phyloP scores from a whole-genome alignment of 2,113 vertebrate species.

The Perca flavescens region DNA sequence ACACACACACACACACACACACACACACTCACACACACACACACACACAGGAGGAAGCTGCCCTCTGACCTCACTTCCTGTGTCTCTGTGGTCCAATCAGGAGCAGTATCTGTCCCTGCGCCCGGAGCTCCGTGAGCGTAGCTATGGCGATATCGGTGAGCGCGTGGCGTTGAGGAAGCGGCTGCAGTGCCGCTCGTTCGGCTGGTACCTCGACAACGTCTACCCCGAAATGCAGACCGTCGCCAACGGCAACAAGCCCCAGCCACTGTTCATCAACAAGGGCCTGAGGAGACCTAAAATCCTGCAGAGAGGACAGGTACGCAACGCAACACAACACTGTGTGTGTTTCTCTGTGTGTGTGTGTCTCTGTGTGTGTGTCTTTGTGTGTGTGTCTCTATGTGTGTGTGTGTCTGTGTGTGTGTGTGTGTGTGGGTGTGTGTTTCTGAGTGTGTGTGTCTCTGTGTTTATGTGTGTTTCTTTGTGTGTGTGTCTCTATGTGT shows the following conservation, averaged over 20 bases:
- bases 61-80: conserved; percentile 12
- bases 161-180: conserved; percentile 88
- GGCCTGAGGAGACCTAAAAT: conserved; percentile 90
- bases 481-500: too few species aligned
- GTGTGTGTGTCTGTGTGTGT: too few species aligned
- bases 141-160: conserved; percentile 91
- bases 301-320: conserved; percentile 93
- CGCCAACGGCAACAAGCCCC: conserved; percentile 88
- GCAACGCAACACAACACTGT: background rate
- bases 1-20: background rate
- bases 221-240: conserved; percentile 96
- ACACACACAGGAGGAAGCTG: background rate
- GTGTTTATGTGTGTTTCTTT: too few species aligned
- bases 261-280: conserved; percentile 90
- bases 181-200: conserved; percentile 91
- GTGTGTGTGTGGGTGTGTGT: too few species aligned
- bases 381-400: too few species aligned
- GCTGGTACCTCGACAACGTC: conserved; percentile 95
- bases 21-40: conserved; percentile 9
- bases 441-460: too few species aligned
- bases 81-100: conserved; percentile 74
- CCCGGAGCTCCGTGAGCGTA: conserved; percentile 89
- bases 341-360: too few species aligned
- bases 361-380: too few species aligned
- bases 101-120: conserved; percentile 95